These are phyloP conservation scores for Silurus glanis DNA, from an alignment of 2,113 vertebrate species.

Conservation along the genomic window DNA sequence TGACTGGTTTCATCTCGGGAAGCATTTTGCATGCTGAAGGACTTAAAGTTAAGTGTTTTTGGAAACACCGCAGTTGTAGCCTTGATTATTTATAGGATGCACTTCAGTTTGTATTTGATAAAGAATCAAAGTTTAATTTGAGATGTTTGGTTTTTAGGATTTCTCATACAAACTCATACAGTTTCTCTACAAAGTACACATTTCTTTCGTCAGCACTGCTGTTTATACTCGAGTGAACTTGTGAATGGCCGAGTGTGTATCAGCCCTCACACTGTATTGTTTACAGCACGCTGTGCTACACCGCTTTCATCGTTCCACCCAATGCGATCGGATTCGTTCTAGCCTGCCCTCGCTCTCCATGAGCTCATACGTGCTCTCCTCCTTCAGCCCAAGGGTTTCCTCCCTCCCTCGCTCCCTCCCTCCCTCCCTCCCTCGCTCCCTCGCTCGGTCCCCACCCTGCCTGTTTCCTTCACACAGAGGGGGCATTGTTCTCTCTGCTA, in stretches of 20 bases:
- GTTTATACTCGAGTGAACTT: not conserved
- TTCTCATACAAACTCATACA: not conserved
- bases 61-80: not conserved
- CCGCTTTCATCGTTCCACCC: slow-evolving; percentile 15
- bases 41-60: not conserved
- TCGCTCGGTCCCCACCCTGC: not conserved
- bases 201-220: not conserved
- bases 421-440: slow-evolving; percentile 32
- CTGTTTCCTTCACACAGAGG: slow-evolving; percentile 43
- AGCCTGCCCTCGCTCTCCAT: slow-evolving; percentile 36
- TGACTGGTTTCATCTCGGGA: not conserved
- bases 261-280: not conserved
- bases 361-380: slow-evolving; percentile 9
- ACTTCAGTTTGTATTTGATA: no score
- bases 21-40: not conserved
- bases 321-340: slow-evolving; percentile 22
- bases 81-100: not conserved
- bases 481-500: slow-evolving; percentile 55
- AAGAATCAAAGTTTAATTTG: not conserved
- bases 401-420: slow-evolving; percentile 38
- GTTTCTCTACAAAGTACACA: not conserved
- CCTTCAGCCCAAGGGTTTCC: slow-evolving; percentile 43
- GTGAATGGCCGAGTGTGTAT: slow-evolving; percentile 1
- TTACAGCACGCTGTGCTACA: not conserved
- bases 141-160: not conserved